Evolutionary conservation across 2,113 vertebrate genomes (phyloP).

Genomic region (Pluvianellus socialis): DNA sequence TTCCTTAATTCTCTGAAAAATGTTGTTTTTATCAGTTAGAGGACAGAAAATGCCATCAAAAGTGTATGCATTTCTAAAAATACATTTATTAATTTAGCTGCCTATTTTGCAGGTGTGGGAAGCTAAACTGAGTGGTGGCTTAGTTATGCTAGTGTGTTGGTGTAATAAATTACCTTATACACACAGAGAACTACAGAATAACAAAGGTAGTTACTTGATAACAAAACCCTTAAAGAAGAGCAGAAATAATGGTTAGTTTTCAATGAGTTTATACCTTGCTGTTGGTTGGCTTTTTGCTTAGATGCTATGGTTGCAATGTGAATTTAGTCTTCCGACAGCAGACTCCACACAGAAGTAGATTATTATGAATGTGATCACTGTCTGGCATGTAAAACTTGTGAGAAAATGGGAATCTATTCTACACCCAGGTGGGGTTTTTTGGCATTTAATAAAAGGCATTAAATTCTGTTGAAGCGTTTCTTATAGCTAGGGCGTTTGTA

Average conservation of each 20-base stretch:
- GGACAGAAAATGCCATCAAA: not conserved
- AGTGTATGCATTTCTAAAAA: not conserved
- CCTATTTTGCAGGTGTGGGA: not conserved
- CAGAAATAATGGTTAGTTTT: not conserved
- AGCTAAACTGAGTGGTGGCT: not conserved
- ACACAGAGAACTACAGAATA: not conserved
- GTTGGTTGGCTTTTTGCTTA: not conserved
- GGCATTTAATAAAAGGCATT: not conserved
- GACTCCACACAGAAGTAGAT: not conserved
- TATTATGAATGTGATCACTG: not conserved
- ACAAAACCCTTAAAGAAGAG: not conserved
- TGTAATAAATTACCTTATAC: not conserved
- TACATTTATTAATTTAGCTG: not conserved
- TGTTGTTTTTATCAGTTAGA: not conserved
- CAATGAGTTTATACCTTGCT: not conserved
- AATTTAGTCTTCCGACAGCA: not conserved
- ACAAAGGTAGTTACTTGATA: not conserved
- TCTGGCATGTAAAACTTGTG: not conserved
- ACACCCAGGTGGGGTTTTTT: not conserved
- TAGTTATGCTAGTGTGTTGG: not conserved
- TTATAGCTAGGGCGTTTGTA: not conserved
- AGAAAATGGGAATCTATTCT: not conserved
- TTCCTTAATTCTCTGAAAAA: not conserved
- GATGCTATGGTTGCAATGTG: fast-evolving
- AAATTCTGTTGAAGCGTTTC: not conserved